Base-by-base conservation (phyloP, 92 coral and sea anemone species). In the Montipora capitata region DNA sequence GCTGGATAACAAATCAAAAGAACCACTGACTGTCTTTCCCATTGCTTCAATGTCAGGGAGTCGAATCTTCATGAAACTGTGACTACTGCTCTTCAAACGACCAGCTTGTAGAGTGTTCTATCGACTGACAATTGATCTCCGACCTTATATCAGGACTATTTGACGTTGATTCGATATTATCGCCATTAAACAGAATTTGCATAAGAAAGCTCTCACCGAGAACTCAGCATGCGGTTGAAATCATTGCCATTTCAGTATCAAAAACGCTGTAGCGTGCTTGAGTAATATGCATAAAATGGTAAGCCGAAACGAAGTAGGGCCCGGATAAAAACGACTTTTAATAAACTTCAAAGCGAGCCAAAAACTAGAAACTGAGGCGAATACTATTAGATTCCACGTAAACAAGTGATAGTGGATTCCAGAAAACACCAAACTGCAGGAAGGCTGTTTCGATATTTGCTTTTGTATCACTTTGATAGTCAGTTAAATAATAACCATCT, bases 111-210 rank as follows among this genome's bases (percentile, higher is more conserved):
- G 35, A 48, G 10, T 5, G 52, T 48, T 48, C 3, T 5, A 48
- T 48, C 52, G 10, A 48, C 6, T 5, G 1, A 48, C 7, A 10
- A 5, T 5, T 9, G 27, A 72, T 18, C 12, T 14, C 77, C 54
- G 18, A n/a, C 77, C 12, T 72, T 72, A 72, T 72, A 72, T 3
- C 39, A 15, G 10, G 18, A 5, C 18, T 12, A 13, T 14, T 72
- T 72, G 77, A 72, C 77, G 77, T 72, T 44, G 58, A 16, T 9
- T 6, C 35, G 58, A 44, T 14, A 72, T 44, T 72, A 72, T 42
- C 77, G 8, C 18, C 11, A 72, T 43, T 10, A 72, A 41, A 27
- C 4, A 43, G 57, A 43, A 72, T 72, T 72, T 72, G 77, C 77
- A 72, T 72, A 4, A 72, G 43, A 45, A 48, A 48, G 52, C 3